Percentiles rank a stretch among this genome's conserved stretches.
These are phyloP conservation scores for Brachyhypopomus gauderio DNA, from an alignment of 2,113 vertebrate species.

Conservation along the genomic window DNA sequence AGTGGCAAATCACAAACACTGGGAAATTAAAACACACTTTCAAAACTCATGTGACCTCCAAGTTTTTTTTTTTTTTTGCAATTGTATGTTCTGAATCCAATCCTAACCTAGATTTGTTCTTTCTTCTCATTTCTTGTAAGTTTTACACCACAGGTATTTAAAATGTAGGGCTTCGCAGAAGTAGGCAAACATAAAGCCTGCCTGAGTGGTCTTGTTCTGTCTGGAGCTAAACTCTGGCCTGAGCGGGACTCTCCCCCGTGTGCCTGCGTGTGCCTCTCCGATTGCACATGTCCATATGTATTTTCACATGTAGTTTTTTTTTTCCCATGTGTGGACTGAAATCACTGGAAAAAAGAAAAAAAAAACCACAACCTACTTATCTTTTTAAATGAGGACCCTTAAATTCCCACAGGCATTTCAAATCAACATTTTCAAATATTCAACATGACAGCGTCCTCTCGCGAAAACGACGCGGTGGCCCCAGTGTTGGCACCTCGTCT, in stretches of 20 bases:
- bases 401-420: conserved; percentile 47
- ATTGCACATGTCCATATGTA: neutral
- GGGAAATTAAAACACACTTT: conserved; percentile 33
- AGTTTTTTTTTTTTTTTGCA: neutral
- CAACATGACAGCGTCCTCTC: conserved; percentile 51
- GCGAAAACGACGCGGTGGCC: conserved; percentile 57
- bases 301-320: neutral
- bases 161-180: conserved; percentile 41
- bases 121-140: conserved; percentile 20
- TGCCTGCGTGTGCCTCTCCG: conserved; percentile 40
- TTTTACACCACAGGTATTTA: conserved; percentile 46
- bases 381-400: conserved; percentile 25
- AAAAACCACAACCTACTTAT: neutral
- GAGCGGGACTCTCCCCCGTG: conserved; percentile 38
- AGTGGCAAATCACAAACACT: conserved; percentile 17
- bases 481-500: conserved; percentile 1
- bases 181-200: conserved; percentile 33
- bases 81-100: conserved; percentile 34
- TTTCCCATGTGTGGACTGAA: neutral
- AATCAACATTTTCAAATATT: conserved; percentile 51
- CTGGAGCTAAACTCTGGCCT: conserved; percentile 40
- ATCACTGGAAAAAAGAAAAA: neutral
- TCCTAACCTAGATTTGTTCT: conserved; percentile 34
- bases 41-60: conserved; percentile 10
- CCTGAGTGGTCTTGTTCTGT: conserved; percentile 43